Evolutionary conservation across 2,113 vertebrate genomes (phyloP), one percentile per base, ranked within the genome.

Genomic region (Vanacampus margaritifer): DNA sequence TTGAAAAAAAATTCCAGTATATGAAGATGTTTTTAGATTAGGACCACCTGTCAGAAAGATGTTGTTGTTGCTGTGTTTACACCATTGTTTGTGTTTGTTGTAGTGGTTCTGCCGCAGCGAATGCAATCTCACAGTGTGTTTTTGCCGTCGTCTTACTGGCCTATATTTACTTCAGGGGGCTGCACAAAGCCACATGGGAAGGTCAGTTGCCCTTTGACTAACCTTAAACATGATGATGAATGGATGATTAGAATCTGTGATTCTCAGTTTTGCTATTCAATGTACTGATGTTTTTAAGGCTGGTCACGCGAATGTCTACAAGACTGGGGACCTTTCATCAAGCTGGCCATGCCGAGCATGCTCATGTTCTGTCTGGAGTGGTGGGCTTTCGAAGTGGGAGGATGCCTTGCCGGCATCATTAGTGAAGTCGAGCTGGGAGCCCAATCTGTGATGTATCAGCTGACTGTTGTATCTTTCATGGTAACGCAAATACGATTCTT

Each of bases 341-440:
- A 39, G 10, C 88, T 96, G 83, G 95, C 94, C 0, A 54, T 98
- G 41, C 94, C 95, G 12, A 92, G 95, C 64, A 95, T 97, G 96
- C 81, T 98, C 37, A 98, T 95, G 95, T 76, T 95, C 11, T 98
- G 95, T 69, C 92, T 94, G 10, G 94, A 98, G 79, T 95, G 95
- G 94, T 98, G 95, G 95, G 88, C 93, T 9, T 96, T 93, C 65
- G 96, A 97, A 64, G 79, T 94, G 0, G 94, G 94, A 54, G 93
- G 92, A 53, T 94, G 96, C 85, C 89, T 98, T 66, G 88, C 94
- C 67, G 96, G 94, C 10, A 58, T 93, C 61, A 92, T 97, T 2
- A 92, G 93, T 37, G 91, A 94, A 74, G 86, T 87, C 8, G 92
- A 98, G 80, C 85, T 98, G 79, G 95, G 92, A 0, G 92, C 94